Percentiles rank a stretch among this genome's conserved stretches.
Conservation (phyloP, 2,888 invertebrate species). For the Stegophylla sp. region DNA sequence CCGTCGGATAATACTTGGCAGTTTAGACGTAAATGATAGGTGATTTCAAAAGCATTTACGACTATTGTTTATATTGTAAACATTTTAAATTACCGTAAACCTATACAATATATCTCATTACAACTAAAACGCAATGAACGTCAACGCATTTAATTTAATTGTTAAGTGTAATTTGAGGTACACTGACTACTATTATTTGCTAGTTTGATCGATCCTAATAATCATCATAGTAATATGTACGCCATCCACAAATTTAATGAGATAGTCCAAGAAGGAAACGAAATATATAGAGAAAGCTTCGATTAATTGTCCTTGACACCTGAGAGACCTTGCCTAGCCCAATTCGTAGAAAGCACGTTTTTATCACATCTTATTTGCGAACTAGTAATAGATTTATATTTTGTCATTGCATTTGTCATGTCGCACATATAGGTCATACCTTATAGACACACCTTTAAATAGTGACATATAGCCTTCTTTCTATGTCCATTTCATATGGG, state of each 20-base stretch:
- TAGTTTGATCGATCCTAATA: neutral
- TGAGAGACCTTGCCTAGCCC: slow-evolving; percentile 29
- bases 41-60: slow-evolving; percentile 3
- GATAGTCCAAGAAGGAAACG: slow-evolving; percentile 3
- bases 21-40: neutral
- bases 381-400: neutral
- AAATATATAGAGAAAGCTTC: slow-evolving; percentile 19
- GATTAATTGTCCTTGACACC: slow-evolving; percentile 40
- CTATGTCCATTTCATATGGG: neutral
- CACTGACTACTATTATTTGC: neutral
- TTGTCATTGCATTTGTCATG: slow-evolving; percentile 44
- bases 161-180: neutral
- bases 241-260: neutral
- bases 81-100: neutral
- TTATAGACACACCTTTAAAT: slow-evolving; percentile 40
- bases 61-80: neutral
- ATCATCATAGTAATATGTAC: neutral
- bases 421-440: slow-evolving; percentile 30
- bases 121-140: neutral
- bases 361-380: slow-evolving; percentile 20
- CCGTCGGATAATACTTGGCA: neutral
- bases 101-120: neutral
- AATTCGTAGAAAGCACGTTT: slow-evolving; percentile 11
- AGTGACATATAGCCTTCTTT: slow-evolving; percentile 3
- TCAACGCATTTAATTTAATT: neutral